Percentiles rank a stretch among this genome's conserved stretches.
Conservation (phyloP, 2,888 invertebrate species). For the Phrixothrix hirtus region DNA sequence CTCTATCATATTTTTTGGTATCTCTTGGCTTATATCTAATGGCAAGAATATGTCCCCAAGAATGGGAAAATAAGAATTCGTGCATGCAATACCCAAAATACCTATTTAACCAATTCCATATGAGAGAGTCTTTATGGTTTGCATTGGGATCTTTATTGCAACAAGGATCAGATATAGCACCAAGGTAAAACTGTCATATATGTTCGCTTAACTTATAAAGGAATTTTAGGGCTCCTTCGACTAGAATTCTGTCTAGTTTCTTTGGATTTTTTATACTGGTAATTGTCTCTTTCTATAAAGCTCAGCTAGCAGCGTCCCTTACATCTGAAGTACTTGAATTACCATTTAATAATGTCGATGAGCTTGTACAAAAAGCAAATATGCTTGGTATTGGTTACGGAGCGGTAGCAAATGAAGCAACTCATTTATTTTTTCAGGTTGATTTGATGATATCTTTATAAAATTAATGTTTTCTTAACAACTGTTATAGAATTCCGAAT, state of each 20-base stretch:
- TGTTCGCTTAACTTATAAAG: not conserved
- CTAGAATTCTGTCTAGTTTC: conserved; percentile 83
- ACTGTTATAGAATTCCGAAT: conserved; percentile 31
- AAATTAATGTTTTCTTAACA: not conserved
- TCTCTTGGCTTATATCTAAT: conserved; percentile 65
- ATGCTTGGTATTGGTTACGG: conserved; percentile 87
- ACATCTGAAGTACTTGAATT: conserved; percentile 76
- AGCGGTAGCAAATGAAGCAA: conserved; percentile 81
- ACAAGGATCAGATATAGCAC: conserved; percentile 66
- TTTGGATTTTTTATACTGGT: conserved; percentile 93
- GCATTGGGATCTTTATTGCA: conserved; percentile 67
- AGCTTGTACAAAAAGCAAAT: conserved; percentile 75
- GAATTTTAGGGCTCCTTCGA: conserved; percentile 86
- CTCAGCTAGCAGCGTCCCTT: conserved; percentile 87
- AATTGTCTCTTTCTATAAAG: conserved; percentile 86
- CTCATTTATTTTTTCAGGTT: conserved; percentile 86
- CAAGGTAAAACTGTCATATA: conserved; percentile 61
- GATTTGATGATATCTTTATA: not conserved
- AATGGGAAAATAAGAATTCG: conserved; percentile 68
- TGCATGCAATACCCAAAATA: conserved; percentile 65
- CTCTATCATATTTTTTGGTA: conserved; percentile 67
- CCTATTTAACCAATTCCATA: conserved; percentile 65
- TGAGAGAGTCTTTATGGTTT: conserved; percentile 69
- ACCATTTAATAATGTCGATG: conserved; percentile 77
- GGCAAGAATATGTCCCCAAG: conserved; percentile 65